Base-by-base conservation (phyloP, 2,888 invertebrate genomes). In the Pollenia angustigena region DNA sequence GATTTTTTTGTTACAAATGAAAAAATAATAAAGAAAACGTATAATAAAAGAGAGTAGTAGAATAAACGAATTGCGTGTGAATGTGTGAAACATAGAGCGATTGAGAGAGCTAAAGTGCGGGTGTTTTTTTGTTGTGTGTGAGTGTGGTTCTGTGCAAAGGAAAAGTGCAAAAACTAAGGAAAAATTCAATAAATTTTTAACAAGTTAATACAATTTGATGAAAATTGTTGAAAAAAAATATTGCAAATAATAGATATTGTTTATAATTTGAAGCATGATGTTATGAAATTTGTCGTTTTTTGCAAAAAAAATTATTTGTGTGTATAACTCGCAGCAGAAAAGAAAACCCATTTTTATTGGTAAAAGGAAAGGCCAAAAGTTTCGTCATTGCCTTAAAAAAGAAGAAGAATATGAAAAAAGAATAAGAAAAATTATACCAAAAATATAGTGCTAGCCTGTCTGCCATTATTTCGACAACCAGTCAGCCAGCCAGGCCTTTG, bases 301-400 rank as follows among this genome's bases (percentile, higher is more conserved):
- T 18, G 12, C 64, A 72, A 8, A 71, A 52, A 60, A 54, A 46
- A n/a, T n/a, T 46, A 18, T 74, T 76, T 68, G 60, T 74, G 48
- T 32, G 23, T 58, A 83, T 72, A 81, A 78, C 64, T 69, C 75
- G 75, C 79, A 83, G 52, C 69, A 83, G 76, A 81, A 87, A 66
- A 48, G 56, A 72, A 85, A 75, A 75, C 18, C n/a, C n/a, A 76
- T 69, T 82, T 32, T 82, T 76, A 85, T 83, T 72, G 81, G 78
- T 76, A 75, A 84, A 88, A 87, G 80, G 74, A 89, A 90, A 71
- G 88, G 89, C 90, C 87, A 91, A 88, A 89, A 91, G 90, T 91
- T 92, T 92, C 92, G 92, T 92, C 92, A 92, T 91, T 91, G 92
- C 87, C 87, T 74, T 75, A 72, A 72, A 81, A 78, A 74, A 79